phyloP scores from a whole-genome alignment of 2,797 vertebrate species.

The Clamator glandarius region DNA sequence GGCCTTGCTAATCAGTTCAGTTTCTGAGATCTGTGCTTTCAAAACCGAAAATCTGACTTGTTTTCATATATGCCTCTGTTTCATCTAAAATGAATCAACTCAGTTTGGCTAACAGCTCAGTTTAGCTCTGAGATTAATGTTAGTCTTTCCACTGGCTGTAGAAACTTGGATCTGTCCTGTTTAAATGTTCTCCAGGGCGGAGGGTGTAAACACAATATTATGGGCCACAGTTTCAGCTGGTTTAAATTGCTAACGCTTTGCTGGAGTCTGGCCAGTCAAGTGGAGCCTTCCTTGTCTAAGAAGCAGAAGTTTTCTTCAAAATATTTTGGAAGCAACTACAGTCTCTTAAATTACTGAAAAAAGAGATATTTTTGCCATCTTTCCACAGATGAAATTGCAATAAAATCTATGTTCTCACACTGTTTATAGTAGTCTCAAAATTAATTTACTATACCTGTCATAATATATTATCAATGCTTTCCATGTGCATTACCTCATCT shows the following conservation, averaged over 20 bases:
- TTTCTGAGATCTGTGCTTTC: neutral
- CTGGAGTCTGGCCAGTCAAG: constrained; percentile 31
- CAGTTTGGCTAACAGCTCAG: neutral
- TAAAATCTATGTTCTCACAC: neutral
- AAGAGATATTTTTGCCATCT: constrained; percentile 47
- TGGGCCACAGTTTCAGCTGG: constrained; percentile 29
- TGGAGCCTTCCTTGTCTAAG: constrained; percentile 29
- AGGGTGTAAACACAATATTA: constrained; percentile 59
- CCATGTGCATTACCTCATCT: constrained; percentile 24
- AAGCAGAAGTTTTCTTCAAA: constrained; percentile 42
- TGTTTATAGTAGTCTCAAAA: constrained; percentile 21
- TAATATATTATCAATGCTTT: constrained; percentile 23
- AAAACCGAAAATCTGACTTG: neutral
- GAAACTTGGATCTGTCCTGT: constrained; percentile 52
- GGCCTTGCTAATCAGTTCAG: neutral
- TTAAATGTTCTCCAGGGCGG: constrained; percentile 61
- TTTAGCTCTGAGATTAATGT: constrained; percentile 29
- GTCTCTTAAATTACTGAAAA: constrained; percentile 34
- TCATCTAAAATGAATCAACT: neutral
- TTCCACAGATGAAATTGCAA: constrained; percentile 37
- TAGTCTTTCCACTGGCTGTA: constrained; percentile 50
- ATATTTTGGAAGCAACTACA: constrained; percentile 38
- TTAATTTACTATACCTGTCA: constrained; percentile 53
- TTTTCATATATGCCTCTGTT: neutral
- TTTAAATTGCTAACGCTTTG: constrained; percentile 53